phyloP scores from a whole-genome alignment of 2,797 vertebrate genomes.

The Sylvilagus floridanus region DNA sequence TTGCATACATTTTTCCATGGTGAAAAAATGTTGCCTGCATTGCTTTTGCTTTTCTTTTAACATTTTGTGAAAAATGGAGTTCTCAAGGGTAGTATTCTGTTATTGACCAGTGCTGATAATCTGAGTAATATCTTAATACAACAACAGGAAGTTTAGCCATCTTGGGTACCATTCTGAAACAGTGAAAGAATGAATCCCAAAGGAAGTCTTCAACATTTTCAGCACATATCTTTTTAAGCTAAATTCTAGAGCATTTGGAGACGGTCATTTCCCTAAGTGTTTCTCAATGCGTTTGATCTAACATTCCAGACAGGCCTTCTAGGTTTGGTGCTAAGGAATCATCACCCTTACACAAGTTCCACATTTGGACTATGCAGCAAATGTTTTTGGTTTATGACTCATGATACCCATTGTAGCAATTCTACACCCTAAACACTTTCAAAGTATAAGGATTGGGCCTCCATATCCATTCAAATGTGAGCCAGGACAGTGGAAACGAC shows the following conservation, averaged over 20 bases:
- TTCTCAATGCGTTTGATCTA: not conserved
- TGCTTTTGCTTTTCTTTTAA: not conserved
- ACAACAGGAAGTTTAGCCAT: not conserved
- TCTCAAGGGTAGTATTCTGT: not conserved
- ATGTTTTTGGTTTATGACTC: not conserved
- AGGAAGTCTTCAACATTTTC: slow-evolving; percentile 47
- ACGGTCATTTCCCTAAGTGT: not conserved
- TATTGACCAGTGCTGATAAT: not conserved
- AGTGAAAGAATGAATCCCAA: not conserved
- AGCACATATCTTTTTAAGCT: slow-evolving; percentile 2
- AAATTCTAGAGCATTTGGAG: not conserved
- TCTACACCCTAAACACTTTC: not conserved
- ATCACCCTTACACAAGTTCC: not conserved
- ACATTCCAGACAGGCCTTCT: not conserved
- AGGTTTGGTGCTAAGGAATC: not conserved
- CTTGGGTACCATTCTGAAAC: slow-evolving; percentile 12
- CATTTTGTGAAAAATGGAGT: slow-evolving; percentile 6
- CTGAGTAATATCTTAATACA: slow-evolving; percentile 23
- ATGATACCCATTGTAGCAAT: not conserved
- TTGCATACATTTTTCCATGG: not conserved
- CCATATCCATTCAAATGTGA: not conserved
- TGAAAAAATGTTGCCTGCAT: not conserved
- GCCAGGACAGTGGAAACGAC: not conserved
- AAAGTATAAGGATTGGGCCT: not conserved
- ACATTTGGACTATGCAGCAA: not conserved